Base-by-base conservation (phyloP, 2,888 invertebrate genomes). In the Anthoptus insignis region DNA sequence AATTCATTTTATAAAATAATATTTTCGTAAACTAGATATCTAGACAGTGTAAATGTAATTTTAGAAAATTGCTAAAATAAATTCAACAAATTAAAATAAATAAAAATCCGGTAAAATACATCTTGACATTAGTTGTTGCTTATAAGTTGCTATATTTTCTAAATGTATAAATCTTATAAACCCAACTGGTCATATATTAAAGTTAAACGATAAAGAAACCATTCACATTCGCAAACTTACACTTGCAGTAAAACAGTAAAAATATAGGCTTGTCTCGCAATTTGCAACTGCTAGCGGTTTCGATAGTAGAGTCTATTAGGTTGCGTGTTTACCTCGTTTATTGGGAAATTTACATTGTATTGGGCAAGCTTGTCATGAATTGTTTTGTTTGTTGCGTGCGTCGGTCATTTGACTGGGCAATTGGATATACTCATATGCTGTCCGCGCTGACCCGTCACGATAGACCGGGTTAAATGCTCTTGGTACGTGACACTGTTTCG, bases 321-420 rank as follows among this genome's bases (percentile, higher is more conserved):
- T 61, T 61, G 61, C 61, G 61, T 61, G 61, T 24, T 45, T 54
- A 14, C 42, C 45, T 47, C 32, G 34, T 34, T 54, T 13, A 61
- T 61, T 61, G 54, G 47, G 61, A 61, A 61, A 61, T 29, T 22
- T 47, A 34, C 45, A 9, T 61, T 50, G 52, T 60, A 60, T 60
- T 60, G 42, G 52, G 50, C 52, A 52, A 60, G 50, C 27, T 16
- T 59, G 24, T 34, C 50, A 14, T 52, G 32, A 39, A 37, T 29
- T 27, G 37, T 52, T 60, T 42, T 60, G 24, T 39, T 59, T 52
- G 52, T 37, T 59, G 37, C 37, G 19, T 59, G 7, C 11, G 7
- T 56, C 21, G 13, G 22, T 27, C 50, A 50, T 24, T 37, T 50
- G 16, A 24, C 19, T 21, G 39, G n/a, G 39, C 50, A 19, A 59